Base-by-base conservation (phyloP, 1,140 invertebrate genomes). In the Thalassaphorura encarpata region DNA sequence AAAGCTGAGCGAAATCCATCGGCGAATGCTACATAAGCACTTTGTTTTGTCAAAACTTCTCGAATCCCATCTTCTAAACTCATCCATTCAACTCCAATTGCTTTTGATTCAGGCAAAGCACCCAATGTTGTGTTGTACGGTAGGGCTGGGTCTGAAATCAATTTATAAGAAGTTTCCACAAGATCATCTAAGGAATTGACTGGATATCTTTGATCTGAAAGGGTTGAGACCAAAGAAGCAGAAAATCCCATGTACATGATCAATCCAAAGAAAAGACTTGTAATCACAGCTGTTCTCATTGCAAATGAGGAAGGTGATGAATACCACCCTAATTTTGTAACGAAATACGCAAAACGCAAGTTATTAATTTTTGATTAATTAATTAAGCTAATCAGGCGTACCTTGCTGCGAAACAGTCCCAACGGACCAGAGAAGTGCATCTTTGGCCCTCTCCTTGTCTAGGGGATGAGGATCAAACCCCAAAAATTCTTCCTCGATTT, bases 161-260 rank as follows among this genome's bases (percentile, higher is more conserved):
- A n/a, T n/a, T 15, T 15, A 2, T 49, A 29, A 1, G 40, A 18
- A 45, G 26, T 49, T 1, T 21, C 6, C 2, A 36, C 27, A 4
- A 61, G 29, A 26, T 61, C 59, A 15, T 39, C 29, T 2, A 52
- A 41, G 1, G 53, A 31, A 29, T 53, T 46, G 27, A 61, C 56
- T 2, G 59, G 59, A 48, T 56, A 21, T 8, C 53, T 39, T 33
- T 56, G 40, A 1, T 51, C 45, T 4, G 54, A 47, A 4, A 61
- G 46, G 8, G 40, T 61, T 27, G 59, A 61, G 15, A 61, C 59
- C 3, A 61, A 31, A 0, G 59, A 31, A 6, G 59, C 59, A 11
- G 54, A 61, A 18, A 46, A 53, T 1, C 48, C 59, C 18, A 53
- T 36, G 29, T 56, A 61, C 3, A 28, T 52, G 16, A 61, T 52